phyloP scores from a whole-genome alignment of 1,140 invertebrate genomes.

The Drosophila trapezifrons region DNA sequence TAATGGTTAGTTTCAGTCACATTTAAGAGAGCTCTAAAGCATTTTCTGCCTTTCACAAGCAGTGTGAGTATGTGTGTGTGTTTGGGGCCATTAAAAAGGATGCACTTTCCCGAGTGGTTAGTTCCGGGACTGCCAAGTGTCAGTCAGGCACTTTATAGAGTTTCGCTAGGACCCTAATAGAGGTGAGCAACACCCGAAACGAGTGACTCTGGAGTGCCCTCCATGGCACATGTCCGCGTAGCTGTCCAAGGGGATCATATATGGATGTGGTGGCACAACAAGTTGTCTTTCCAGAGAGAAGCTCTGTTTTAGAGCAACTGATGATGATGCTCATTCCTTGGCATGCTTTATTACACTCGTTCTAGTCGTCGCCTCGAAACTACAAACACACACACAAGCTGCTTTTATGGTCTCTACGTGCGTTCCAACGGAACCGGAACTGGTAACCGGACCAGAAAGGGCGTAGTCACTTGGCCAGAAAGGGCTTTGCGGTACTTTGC shows the following conservation, averaged over 20 bases:
- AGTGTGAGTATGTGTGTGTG: too few relatives aligned
- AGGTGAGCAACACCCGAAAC: slow-evolving; percentile 61
- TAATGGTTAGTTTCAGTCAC: too few relatives aligned
- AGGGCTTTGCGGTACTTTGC: neutral
- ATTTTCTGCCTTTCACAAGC: too few relatives aligned
- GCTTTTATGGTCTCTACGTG: slow-evolving; percentile 72
- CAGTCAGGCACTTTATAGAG: slow-evolving; percentile 1
- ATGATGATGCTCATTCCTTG: slow-evolving; percentile 61
- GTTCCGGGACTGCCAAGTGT: neutral
- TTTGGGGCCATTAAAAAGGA: slow-evolving; percentile 3
- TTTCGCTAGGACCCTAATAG: slow-evolving; percentile 24
- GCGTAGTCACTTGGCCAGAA: slow-evolving; percentile 9
- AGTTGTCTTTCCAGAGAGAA: neutral
- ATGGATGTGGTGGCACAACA: neutral
- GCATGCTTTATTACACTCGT: slow-evolving; percentile 63
- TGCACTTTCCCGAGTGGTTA: slow-evolving; percentile 5
- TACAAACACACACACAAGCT: slow-evolving; percentile 41
- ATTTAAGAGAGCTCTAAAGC: too few relatives aligned
- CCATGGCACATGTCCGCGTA: slow-evolving; percentile 52
- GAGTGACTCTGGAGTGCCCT: slow-evolving; percentile 55
- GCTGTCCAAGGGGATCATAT: slow-evolving; percentile 19
- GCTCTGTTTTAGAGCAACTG: slow-evolving; percentile 24
- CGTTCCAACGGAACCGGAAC: slow-evolving; percentile 22
- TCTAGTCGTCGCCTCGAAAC: slow-evolving; percentile 26
- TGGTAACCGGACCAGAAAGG: slow-evolving; percentile 8